Conservation (phyloP, 2,888 invertebrate genomes). For the Lomographa bimaculata region DNA sequence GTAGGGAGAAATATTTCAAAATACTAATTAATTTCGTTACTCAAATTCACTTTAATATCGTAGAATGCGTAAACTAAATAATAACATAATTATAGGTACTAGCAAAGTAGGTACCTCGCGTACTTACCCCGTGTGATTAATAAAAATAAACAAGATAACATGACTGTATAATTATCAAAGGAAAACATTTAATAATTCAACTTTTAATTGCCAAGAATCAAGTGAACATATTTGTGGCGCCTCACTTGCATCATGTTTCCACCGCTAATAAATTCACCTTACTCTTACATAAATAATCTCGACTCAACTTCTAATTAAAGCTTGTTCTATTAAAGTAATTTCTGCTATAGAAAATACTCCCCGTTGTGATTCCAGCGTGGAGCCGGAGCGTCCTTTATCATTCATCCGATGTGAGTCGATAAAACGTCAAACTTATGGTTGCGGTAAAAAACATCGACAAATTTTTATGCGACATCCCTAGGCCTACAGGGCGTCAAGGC, state of each 20-base stretch:
- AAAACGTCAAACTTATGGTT: conserved; percentile 51
- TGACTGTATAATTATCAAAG: background rate
- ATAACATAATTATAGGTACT: too few relatives aligned
- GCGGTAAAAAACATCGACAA: conserved; percentile 60
- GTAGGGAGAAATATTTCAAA: too few relatives aligned
- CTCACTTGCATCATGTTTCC: conserved; percentile 13
- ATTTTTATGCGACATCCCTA: conserved; percentile 66
- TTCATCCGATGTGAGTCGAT: conserved; percentile 48
- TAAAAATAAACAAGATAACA: too few relatives aligned
- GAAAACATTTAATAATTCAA: conserved; percentile 14
- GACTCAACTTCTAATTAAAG: conserved; percentile 59
- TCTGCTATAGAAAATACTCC: conserved; percentile 55
- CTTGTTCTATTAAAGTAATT: conserved; percentile 61
- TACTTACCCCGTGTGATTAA: background rate
- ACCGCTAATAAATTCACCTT: conserved; percentile 28
- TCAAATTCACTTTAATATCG: too few relatives aligned
- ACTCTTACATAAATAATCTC: conserved; percentile 39
- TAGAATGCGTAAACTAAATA: too few relatives aligned
- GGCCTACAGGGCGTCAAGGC: conserved; percentile 47
- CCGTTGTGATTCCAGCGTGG: conserved; percentile 62
- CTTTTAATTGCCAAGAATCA: conserved; percentile 8
- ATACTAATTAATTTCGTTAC: too few relatives aligned
- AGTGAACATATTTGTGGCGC: conserved; percentile 11
- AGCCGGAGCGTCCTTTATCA: conserved; percentile 30
- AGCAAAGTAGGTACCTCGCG: too few relatives aligned